phyloP scores from a whole-genome alignment of 2,113 vertebrate species.

The Nyctibius bracteatus region DNA sequence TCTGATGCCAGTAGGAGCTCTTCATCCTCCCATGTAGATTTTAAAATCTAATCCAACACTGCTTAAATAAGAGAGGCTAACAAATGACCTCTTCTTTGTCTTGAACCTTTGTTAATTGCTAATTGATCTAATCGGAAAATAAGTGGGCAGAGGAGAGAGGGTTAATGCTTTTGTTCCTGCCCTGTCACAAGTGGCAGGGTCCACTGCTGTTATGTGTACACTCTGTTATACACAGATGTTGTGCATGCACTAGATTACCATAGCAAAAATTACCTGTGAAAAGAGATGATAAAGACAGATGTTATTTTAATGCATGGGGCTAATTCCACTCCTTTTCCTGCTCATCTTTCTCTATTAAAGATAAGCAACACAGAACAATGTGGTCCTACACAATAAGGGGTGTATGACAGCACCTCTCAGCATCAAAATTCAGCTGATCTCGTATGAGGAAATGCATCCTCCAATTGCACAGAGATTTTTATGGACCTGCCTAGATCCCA shows the following conservation, averaged over 20 bases:
- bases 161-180: background rate
- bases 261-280: background rate
- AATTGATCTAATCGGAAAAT: background rate
- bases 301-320: background rate
- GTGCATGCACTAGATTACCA: background rate
- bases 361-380: background rate
- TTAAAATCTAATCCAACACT: background rate
- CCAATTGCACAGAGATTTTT: background rate
- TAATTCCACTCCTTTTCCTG: background rate
- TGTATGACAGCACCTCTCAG: background rate
- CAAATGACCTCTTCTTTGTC: background rate
- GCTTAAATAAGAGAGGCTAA: background rate
- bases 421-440: background rate
- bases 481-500: background rate
- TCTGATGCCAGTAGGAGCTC: rapidly evolving
- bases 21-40: rapidly evolving
- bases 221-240: background rate
- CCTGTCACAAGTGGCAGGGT: background rate
- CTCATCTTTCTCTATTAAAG: background rate
- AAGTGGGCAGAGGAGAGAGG: background rate
- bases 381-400: background rate
- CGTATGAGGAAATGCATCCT: background rate
- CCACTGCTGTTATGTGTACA: background rate
- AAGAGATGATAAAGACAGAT: background rate
- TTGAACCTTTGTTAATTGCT: background rate